A percentile compares a stretch with the other conserved stretches of the same genome.
Evolutionary conservation across 2,888 invertebrate species (phyloP).

Genomic region (Boloria euphrosyne): DNA sequence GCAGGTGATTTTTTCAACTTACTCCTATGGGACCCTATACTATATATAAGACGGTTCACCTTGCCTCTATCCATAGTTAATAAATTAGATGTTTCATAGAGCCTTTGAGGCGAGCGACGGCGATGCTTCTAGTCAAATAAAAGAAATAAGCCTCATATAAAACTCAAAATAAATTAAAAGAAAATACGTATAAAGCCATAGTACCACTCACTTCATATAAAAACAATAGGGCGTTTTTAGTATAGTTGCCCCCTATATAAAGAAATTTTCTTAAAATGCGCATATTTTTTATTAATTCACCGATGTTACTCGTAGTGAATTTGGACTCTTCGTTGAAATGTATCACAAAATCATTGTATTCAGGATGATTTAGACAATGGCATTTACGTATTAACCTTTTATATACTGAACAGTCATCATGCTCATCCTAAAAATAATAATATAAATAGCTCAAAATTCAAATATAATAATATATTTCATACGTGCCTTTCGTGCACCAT

Average conservation of each 20-base stretch:
- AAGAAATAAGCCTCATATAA: neutral
- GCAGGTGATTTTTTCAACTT: no score
- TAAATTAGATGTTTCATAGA: no score
- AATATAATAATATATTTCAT: no score
- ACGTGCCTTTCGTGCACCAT: no score
- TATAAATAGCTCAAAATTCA: neutral
- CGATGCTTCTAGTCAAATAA: no score
- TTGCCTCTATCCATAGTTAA: no score
- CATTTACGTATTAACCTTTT: conserved; percentile 69
- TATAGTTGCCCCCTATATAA: conserved; percentile 66
- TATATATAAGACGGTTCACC: no score
- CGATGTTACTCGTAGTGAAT: conserved; percentile 58
- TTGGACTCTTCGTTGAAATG: conserved; percentile 69
- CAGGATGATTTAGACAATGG: conserved; percentile 59
- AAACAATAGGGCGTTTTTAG: conserved; percentile 65
- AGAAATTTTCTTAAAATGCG: conserved; percentile 70
- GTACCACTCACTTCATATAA: conserved; percentile 61
- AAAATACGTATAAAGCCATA: neutral
- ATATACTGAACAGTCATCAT: conserved; percentile 68
- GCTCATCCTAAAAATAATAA: conserved; percentile 54
- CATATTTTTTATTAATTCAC: conserved; percentile 73
- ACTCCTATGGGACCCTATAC: no score
- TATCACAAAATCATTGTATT: conserved; percentile 70
- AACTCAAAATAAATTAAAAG: neutral
- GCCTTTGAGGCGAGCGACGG: no score